Conservation (phyloP, 2,113 vertebrate genomes). For the Lampris incognitus region DNA sequence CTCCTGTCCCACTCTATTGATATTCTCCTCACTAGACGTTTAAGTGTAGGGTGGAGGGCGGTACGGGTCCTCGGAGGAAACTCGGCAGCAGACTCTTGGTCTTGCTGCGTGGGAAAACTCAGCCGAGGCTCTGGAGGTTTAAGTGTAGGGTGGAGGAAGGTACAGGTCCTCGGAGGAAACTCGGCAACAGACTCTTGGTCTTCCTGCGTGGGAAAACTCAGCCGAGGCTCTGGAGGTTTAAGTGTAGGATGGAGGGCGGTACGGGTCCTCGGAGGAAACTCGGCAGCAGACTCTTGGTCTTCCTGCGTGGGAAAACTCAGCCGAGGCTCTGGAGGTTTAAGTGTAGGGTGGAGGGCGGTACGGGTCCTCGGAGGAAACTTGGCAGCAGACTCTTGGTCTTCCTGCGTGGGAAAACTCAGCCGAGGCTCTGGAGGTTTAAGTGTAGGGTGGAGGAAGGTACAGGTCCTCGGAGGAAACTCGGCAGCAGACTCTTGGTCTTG, state of each 20-base stretch:
- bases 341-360: constrained; percentile 67
- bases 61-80: constrained; percentile 58
- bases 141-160: constrained; percentile 67
- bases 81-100: constrained; percentile 44
- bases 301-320: background rate
- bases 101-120: no score
- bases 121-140: constrained; percentile 53
- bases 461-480: no score
- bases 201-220: background rate
- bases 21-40: constrained; percentile 68
- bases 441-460: no score
- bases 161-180: constrained; percentile 58
- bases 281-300: constrained; percentile 38
- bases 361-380: constrained; percentile 58
- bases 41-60: constrained; percentile 67
- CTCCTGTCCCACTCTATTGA: constrained; percentile 56
- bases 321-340: constrained; percentile 52
- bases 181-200: constrained; percentile 41
- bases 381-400: constrained; percentile 35
- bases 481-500: no score
- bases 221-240: constrained; percentile 52
- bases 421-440: constrained; percentile 40
- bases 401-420: constrained; percentile 5
- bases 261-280: constrained; percentile 59
- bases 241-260: constrained; percentile 67